phyloP scores from a whole-genome alignment of 1,140 invertebrate genomes.

The Bombus impatiens region DNA sequence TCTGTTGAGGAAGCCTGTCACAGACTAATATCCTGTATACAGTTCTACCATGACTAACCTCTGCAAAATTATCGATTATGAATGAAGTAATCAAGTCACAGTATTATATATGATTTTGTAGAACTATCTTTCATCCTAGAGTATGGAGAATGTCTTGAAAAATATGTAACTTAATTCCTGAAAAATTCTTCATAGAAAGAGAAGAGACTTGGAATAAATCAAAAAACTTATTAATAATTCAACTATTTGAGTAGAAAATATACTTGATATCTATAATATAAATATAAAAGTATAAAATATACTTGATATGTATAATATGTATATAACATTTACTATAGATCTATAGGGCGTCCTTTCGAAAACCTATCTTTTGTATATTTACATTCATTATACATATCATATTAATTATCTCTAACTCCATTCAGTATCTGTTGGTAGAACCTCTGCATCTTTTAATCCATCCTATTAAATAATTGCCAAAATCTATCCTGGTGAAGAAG shows the following conservation, averaged over 20 bases:
- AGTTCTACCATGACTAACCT: constrained; percentile 3
- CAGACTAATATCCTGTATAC: constrained; percentile 43
- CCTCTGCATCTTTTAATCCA: neutral
- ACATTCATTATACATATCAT: neutral
- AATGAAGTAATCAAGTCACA: neutral
- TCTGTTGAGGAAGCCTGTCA: constrained; percentile 41
- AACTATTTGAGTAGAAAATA: too few relatives aligned
- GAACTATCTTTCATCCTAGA: neutral
- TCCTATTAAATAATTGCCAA: neutral
- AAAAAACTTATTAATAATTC: too few relatives aligned
- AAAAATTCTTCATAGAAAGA: too few relatives aligned
- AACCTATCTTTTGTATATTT: neutral
- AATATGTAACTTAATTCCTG: too few relatives aligned
- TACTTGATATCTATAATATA: too few relatives aligned
- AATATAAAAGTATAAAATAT: too few relatives aligned
- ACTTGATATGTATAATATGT: too few relatives aligned
- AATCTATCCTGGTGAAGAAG: too few relatives aligned
- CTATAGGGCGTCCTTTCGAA: too few relatives aligned
- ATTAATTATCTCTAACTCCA: neutral
- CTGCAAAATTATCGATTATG: constrained; percentile 24
- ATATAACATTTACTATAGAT: too few relatives aligned
- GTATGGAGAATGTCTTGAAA: neutral
- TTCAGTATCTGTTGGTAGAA: too few relatives aligned
- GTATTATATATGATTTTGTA: neutral
- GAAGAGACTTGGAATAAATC: too few relatives aligned